phyloP scores from a whole-genome alignment of 2,888 invertebrate species.

The Eupithecia inturbata region DNA sequence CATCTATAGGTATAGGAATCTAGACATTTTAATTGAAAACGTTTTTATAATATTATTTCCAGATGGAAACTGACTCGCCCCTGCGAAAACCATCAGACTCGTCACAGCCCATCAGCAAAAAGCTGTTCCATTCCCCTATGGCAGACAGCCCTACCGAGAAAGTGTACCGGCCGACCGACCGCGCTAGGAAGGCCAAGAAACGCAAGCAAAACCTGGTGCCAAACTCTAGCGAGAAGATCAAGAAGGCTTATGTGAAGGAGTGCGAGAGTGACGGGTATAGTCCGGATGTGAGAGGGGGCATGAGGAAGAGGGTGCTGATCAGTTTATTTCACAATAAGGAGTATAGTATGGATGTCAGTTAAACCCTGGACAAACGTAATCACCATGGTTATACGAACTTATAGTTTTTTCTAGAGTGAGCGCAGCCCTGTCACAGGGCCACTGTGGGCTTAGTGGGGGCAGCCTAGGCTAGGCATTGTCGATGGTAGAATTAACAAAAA shows the following conservation, averaged over 20 bases:
- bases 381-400: no score
- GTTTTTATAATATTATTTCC: no score
- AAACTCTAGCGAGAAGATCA: conserved; percentile 62
- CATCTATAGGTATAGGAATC: no score
- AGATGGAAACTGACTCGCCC: conserved; percentile 75
- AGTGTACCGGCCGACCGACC: conserved; percentile 40
- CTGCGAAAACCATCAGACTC: conserved; percentile 64
- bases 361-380: no score
- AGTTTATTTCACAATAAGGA: conserved; percentile 73
- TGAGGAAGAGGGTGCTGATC: conserved; percentile 67
- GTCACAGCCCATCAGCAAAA: conserved; percentile 68
- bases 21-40: no score
- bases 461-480: not conserved
- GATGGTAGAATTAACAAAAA: not conserved
- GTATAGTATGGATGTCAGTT: conserved; percentile 65
- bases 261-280: conserved; percentile 62
- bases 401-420: not conserved
- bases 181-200: conserved; percentile 57
- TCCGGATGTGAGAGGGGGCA: conserved; percentile 57
- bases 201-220: conserved; percentile 65
- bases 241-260: conserved; percentile 67
- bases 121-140: conserved; percentile 71
- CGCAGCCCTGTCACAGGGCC: no score
- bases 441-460: no score
- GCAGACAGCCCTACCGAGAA: conserved; percentile 49